phyloP scores from a whole-genome alignment of 2,797 vertebrate genomes.

The Trematomus bernacchii region DNA sequence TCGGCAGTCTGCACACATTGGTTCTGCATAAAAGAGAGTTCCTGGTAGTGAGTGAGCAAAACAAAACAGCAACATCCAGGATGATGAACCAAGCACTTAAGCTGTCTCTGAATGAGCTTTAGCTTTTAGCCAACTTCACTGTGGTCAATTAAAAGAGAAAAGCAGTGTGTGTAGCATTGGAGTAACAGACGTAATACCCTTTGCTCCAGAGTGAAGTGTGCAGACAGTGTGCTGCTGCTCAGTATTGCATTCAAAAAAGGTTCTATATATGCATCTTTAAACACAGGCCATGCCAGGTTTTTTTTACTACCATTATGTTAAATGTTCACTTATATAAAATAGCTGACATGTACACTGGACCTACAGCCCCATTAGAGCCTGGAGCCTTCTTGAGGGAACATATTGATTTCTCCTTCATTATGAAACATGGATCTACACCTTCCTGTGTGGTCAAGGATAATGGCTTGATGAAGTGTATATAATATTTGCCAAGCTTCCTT shows the following conservation, averaged over 20 bases:
- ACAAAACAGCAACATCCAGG: constrained; percentile 30
- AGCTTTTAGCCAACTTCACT: constrained; percentile 30
- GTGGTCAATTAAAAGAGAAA: constrained; percentile 8
- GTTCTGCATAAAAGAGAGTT: constrained; percentile 53
- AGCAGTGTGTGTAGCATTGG: not conserved
- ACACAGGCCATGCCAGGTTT: constrained; percentile 9
- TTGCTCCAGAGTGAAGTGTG: constrained; percentile 13
- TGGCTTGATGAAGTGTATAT: constrained; percentile 63
- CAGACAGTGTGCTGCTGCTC: not conserved
- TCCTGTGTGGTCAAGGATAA: constrained; percentile 64
- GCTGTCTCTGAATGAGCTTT: constrained; percentile 31
- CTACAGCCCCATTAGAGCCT: constrained; percentile 37
- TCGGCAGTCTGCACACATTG: constrained; percentile 63
- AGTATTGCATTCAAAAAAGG: constrained; percentile 3
- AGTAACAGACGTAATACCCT: not conserved
- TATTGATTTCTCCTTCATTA: constrained; percentile 71
- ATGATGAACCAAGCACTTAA: constrained; percentile 46
- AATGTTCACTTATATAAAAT: constrained; percentile 9
- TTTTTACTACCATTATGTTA: not conserved
- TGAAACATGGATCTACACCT: constrained; percentile 64
- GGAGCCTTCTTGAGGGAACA: constrained; percentile 15
- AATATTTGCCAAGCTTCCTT: constrained; percentile 60
- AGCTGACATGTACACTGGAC: constrained; percentile 38
- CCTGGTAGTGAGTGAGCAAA: constrained; percentile 6
- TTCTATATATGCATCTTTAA: not conserved